Evolutionary conservation across 2,888 invertebrate species (phyloP), one percentile per base, ranked within the genome.

Genomic region (Troglohyphantes excavatus): DNA sequence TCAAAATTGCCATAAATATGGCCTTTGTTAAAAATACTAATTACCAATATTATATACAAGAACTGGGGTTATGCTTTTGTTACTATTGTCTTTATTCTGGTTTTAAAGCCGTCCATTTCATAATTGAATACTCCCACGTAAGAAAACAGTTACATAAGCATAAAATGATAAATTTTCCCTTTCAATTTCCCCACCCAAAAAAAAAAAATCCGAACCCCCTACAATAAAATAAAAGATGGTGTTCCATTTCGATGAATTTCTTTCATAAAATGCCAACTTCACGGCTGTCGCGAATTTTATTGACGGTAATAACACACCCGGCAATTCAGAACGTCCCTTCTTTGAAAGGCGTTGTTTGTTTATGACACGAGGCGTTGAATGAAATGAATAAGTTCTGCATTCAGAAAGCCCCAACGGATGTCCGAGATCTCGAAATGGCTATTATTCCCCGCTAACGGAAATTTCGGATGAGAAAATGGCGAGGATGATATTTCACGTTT

Each of bases 241-340:
- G 11, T 27, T 65, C 13, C 65, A 65, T 65, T 65, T 23, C 26
- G 17, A 63, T 19, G 63, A 19, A 9, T 63, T 63, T 63, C 63
- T 63, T 65, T 23, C 26, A 65, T 65, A 65, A 65, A 53, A 53
- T 33, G n/a, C 68, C 68, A 68, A n/a, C n/a, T 29, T 68, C 29
- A 11, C 7, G 29, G n/a, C 6, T 68, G n/a, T 68, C 33, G 65
- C 29, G 13, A 33, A 11, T 68, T 68, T 68, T 68, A 68, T 68
- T 33, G 68, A 33, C 68, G 33, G 33, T 68, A 68, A 68, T 68
- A 68, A 68, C 68, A 68, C 68, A 65, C 68, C 17, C 33, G 3
- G 19, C 68, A 19, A n/a, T 29, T 29, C 33, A n/a, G 33, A 11
- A 13, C 53, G 17, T 39, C 39, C 17, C 5, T 53, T 53, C 53